phyloP scores from a whole-genome alignment of 1,140 invertebrate genomes.

The Solenopsis fugax region DNA sequence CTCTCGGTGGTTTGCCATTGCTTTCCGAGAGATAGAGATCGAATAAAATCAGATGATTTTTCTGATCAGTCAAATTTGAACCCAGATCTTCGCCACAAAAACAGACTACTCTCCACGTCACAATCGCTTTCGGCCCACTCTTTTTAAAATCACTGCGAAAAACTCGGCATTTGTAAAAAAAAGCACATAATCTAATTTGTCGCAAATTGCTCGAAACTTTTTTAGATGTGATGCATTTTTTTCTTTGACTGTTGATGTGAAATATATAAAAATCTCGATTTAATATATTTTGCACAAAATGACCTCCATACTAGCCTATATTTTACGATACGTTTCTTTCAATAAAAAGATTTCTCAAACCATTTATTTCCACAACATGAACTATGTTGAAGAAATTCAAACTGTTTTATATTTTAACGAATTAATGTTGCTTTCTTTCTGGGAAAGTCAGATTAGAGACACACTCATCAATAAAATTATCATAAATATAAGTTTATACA shows the following conservation, averaged over 20 bases:
- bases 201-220: neutral
- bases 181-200: neutral
- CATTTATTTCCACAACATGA: constrained; percentile 9
- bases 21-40: no score
- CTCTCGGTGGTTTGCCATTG: no score
- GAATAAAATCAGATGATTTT: no score
- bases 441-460: neutral
- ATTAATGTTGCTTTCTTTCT: neutral
- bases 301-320: neutral
- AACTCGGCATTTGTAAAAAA: neutral
- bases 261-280: neutral
- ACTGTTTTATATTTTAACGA: neutral
- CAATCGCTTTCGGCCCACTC: no score
- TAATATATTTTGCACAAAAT: neutral
- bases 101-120: no score
- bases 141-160: neutral
- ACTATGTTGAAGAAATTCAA: neutral
- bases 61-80: no score
- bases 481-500: no score
- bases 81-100: no score
- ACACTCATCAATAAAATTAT: no score
- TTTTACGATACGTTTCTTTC: neutral
- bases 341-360: neutral
- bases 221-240: neutral
- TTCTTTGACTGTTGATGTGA: neutral